Evolutionary conservation across 2,113 vertebrate genomes (phyloP).

Genomic region (Amazona guildingii): DNA sequence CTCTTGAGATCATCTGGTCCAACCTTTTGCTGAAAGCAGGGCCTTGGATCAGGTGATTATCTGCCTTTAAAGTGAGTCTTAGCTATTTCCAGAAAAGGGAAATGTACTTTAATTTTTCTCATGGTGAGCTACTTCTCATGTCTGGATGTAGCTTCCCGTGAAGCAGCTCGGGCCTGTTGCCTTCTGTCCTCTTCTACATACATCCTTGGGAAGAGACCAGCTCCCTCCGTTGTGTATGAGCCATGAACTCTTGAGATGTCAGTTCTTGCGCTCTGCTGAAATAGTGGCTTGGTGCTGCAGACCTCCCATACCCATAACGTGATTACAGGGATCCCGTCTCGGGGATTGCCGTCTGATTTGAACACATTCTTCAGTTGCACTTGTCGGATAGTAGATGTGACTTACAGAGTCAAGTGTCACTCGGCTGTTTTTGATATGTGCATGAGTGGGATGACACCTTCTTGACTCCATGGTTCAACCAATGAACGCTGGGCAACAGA

Average conservation of each 20-base stretch:
- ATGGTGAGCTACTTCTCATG: neutral
- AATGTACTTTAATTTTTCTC: neutral
- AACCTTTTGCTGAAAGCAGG: neutral
- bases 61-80: neutral
- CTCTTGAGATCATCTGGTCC: neutral
- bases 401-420: neutral
- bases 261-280: neutral
- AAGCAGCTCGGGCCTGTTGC: neutral
- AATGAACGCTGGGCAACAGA: neutral
- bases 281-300: neutral
- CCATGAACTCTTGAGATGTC: neutral
- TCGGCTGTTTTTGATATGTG: neutral
- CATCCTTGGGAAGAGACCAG: neutral
- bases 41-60: neutral
- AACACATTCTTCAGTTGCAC: accelerated
- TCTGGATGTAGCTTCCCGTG: neutral
- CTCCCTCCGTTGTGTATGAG: neutral
- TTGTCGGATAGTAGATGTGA: neutral
- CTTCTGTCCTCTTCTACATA: neutral
- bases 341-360: neutral
- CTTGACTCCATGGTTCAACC: neutral
- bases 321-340: neutral
- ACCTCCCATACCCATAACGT: neutral
- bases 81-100: neutral
- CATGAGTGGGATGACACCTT: neutral